Evolutionary conservation across 2,888 invertebrate species (phyloP).

Genomic region (Galeruca laticollis): DNA sequence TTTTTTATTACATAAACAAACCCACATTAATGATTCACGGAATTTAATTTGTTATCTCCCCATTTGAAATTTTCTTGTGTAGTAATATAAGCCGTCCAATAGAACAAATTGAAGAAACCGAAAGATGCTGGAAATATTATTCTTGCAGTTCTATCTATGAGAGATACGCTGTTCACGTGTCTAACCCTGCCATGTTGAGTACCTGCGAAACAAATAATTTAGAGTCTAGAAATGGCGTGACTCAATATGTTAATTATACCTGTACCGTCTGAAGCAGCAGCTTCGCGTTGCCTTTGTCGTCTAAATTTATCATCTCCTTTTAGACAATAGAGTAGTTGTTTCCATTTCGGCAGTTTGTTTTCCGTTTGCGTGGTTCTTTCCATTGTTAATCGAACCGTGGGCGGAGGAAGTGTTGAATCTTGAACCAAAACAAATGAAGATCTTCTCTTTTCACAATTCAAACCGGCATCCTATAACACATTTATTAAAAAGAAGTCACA

Average conservation of each 20-base stretch:
- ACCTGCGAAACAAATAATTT: slow-evolving; percentile 61
- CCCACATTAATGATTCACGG: slow-evolving; percentile 46
- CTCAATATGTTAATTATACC: slow-evolving; percentile 6
- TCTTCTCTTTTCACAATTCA: slow-evolving; percentile 63
- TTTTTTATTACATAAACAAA: background rate
- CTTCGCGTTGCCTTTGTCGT: slow-evolving; percentile 79
- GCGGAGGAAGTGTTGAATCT: slow-evolving; percentile 44
- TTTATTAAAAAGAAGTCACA: no score
- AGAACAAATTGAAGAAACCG: slow-evolving; percentile 85
- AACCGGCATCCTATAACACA: slow-evolving; percentile 63
- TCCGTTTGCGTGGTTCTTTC: slow-evolving; percentile 89
- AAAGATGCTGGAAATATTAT: slow-evolving; percentile 89
- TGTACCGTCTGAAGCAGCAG: slow-evolving; percentile 68
- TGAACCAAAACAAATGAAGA: slow-evolving; percentile 54
- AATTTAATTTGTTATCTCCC: slow-evolving; percentile 74
- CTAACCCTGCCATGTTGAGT: slow-evolving; percentile 65
- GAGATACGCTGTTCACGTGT: slow-evolving; percentile 88
- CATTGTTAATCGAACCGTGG: slow-evolving; percentile 75
- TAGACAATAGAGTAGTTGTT: slow-evolving; percentile 84
- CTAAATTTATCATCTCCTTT: slow-evolving; percentile 83
- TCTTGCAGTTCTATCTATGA: slow-evolving; percentile 85
- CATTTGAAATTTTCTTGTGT: slow-evolving; percentile 82
- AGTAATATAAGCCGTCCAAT: slow-evolving; percentile 89
- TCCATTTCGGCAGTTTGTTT: slow-evolving; percentile 79
- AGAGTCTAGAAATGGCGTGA: background rate